A percentile compares a stretch with the other conserved stretches of the same genome.
phyloP scores from a whole-genome alignment of 2,113 vertebrate genomes.

The Cyanoderma ruficeps region DNA sequence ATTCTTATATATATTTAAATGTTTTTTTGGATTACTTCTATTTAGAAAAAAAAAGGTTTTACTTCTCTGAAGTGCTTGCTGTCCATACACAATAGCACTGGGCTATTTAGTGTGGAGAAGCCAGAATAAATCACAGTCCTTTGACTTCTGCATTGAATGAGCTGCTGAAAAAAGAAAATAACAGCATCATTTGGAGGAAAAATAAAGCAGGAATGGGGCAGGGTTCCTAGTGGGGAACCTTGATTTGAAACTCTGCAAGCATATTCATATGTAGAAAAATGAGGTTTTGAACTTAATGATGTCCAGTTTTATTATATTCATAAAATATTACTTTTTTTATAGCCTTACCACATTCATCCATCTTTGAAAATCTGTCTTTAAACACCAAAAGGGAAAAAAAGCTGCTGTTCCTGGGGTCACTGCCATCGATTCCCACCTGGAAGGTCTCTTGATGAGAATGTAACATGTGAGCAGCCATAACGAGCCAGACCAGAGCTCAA shows the following conservation, averaged over 20 bases:
- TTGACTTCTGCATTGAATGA: background rate
- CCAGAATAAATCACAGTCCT: background rate
- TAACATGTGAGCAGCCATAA: background rate
- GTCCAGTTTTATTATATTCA: background rate
- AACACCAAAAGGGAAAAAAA: background rate
- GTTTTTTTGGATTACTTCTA: background rate
- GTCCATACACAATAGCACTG: background rate
- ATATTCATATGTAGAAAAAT: background rate
- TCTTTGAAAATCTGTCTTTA: constrained; percentile 9
- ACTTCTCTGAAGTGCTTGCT: background rate
- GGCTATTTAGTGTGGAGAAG: background rate
- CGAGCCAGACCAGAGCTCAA: background rate
- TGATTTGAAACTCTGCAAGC: background rate
- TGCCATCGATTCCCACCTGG: background rate
- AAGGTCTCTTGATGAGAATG: background rate
- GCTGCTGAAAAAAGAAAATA: background rate
- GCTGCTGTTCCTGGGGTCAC: background rate
- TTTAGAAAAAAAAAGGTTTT: background rate
- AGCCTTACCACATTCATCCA: background rate
- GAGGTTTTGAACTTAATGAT: background rate
- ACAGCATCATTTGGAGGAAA: background rate
- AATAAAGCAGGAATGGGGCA: background rate
- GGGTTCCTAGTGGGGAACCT: background rate
- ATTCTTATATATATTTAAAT: background rate
- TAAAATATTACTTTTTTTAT: background rate